Base-by-base conservation (phyloP, 2,888 invertebrate species). In the Mimas tiliae region DNA sequence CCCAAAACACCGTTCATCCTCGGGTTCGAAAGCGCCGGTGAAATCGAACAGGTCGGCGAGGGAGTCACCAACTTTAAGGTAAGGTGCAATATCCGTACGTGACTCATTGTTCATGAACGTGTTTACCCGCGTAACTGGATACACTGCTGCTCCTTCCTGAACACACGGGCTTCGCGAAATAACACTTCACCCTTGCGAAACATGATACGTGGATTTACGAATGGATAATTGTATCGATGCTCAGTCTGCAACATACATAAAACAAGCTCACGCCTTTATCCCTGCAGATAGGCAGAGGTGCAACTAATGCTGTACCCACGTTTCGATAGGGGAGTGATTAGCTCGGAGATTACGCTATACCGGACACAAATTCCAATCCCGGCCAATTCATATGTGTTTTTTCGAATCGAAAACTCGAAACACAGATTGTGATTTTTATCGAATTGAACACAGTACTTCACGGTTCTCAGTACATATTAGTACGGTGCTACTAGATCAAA, bases 1-100 rank as follows among this genome's bases (percentile, higher is more conserved):
- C 97, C 97, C n/a, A 98, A 98, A 91, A 97, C 97, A 6, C 98
- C 98, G 6, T 96, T 97, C 91, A 96, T 97, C 83, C 95, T 98
- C 84, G 98, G 98, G 68, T 97, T 97, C 80, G 98, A 98, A 87
- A 97, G 97, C 86, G 96, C 98, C 65, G 98, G 98, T 64, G 96
- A 96, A 79, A 95, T 97, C 72, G 97, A 96, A 83, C 96, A 95
- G 80, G 94, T 97, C 69, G 97, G 96, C 75, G 96, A 97, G 83
- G 96, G 96, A 52, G 97, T 97, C 70, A 96, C 96, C 83, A 95
- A 96, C 83, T 95, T 97, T 84, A 95, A 96, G 94, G 97, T 96
- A 21, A 62, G 21, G 62, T 33, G 33, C 3, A n/a, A 16, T 27
- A 64, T 64, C 45, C 27, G 0, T 27, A 27, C 34, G 27, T 53